Conservation (phyloP, 2,888 invertebrate genomes). For the Gortyna flavago region DNA sequence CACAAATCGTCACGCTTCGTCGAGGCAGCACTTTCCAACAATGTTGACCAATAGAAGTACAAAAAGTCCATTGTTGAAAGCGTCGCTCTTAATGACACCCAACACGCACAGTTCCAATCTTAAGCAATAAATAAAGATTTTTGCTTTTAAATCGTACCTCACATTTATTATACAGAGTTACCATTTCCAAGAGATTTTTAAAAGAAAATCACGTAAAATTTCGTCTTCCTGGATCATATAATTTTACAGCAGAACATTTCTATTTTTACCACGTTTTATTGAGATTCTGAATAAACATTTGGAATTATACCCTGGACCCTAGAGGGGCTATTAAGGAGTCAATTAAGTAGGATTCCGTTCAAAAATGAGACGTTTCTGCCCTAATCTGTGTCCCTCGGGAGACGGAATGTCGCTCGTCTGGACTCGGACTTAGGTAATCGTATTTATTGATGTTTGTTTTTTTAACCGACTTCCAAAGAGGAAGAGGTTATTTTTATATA, state of each 20-base stretch:
- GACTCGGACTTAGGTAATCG: constrained; percentile 41
- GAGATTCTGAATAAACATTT: constrained; percentile 64
- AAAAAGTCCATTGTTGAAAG: constrained; percentile 19
- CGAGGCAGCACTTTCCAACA: constrained; percentile 9
- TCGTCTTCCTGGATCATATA: constrained; percentile 46
- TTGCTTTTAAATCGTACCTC: constrained; percentile 26
- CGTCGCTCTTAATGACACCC: constrained; percentile 27
- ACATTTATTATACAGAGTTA: constrained; percentile 30
- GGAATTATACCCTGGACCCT: constrained; percentile 51
- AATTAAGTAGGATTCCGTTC: constrained; percentile 66
- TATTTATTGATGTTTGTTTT: constrained; percentile 48
- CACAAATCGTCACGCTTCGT: constrained; percentile 7
- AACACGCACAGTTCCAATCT: constrained; percentile 47
- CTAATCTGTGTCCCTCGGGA: constrained; percentile 29
- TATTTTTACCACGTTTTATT: constrained; percentile 59
- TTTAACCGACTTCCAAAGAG: too few relatives aligned
- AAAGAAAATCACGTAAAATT: constrained; percentile 38
- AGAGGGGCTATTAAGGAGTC: constrained; percentile 64
- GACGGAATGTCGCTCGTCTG: constrained; percentile 33
- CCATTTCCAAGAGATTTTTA: constrained; percentile 24
- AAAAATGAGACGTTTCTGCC: constrained; percentile 59
- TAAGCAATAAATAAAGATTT: constrained; percentile 40
- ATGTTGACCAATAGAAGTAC: constrained; percentile 43
- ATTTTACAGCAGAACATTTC: constrained; percentile 45
- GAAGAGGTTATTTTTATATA: too few relatives aligned